Evolutionary conservation across 2,797 vertebrate species (phyloP).

Genomic region (Dipus sagitta): DNA sequence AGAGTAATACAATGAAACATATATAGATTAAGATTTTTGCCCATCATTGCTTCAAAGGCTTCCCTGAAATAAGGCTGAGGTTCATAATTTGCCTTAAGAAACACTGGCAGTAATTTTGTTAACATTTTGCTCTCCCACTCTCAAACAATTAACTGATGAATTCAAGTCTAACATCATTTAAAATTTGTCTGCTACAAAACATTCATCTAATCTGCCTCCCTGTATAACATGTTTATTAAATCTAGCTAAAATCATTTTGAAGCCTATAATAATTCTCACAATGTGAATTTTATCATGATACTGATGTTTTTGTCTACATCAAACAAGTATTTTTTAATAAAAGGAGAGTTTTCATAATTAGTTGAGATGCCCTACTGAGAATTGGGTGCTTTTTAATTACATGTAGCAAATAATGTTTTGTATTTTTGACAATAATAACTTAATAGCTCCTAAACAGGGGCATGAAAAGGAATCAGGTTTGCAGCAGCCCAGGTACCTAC

Average conservation of each 20-base stretch:
- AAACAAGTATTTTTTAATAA: constrained; percentile 68
- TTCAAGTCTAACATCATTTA: constrained; percentile 78
- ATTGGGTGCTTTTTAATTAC: constrained; percentile 71
- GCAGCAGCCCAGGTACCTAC: constrained; percentile 79
- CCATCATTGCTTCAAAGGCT: constrained; percentile 80
- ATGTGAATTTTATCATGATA: constrained; percentile 67
- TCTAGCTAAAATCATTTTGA: constrained; percentile 66
- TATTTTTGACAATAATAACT: constrained; percentile 66
- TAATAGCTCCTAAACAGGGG: constrained; percentile 65
- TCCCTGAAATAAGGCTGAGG: constrained; percentile 78
- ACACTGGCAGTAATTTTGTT: constrained; percentile 75
- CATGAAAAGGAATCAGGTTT: constrained; percentile 73
- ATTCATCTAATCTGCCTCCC: constrained; percentile 74
- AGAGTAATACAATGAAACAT: constrained; percentile 81
- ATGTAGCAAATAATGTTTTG: constrained; percentile 61
- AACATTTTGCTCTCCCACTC: constrained; percentile 72
- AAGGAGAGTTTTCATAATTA: constrained; percentile 69
- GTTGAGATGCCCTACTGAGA: constrained; percentile 56
- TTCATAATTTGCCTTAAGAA: constrained; percentile 72
- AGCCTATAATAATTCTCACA: constrained; percentile 66
- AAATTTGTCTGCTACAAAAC: constrained; percentile 74
- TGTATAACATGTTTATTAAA: constrained; percentile 42
- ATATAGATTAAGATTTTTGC: constrained; percentile 72
- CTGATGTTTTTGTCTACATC: constrained; percentile 58
- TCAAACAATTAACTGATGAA: constrained; percentile 74